A percentile compares a stretch with the other conserved stretches of the same genome.
phyloP scores from a whole-genome alignment of 1,140 invertebrate species.

The Drosophila truncata region DNA sequence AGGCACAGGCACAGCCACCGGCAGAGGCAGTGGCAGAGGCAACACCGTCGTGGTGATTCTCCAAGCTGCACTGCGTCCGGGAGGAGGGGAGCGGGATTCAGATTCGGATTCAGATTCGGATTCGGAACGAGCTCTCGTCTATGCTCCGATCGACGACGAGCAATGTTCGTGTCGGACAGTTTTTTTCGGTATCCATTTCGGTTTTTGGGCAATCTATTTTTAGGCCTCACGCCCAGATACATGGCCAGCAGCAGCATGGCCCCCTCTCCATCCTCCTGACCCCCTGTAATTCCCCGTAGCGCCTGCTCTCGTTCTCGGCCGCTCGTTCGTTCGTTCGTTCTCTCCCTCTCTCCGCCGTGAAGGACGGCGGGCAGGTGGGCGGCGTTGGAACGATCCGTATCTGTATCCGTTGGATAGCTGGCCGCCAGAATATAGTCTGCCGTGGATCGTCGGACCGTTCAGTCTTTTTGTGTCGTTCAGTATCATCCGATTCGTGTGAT shows the following conservation, averaged over 20 bases:
- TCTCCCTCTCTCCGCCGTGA: conserved; percentile 12
- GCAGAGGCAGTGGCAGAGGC: no score
- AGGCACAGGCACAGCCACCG: conserved; percentile 3
- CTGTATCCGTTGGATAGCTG: conserved; percentile 69
- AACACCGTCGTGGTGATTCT: conserved; percentile 29
- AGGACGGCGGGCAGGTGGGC: conserved; percentile 79
- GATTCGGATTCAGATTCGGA: conserved; percentile 25
- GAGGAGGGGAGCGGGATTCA: conserved; percentile 25
- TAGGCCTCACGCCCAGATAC: conserved; percentile 75
- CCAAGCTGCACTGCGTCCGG: conserved; percentile 37
- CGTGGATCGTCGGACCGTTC: conserved; percentile 86
- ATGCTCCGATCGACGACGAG: conserved; percentile 14
- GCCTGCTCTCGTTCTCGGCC: conserved; percentile 4
- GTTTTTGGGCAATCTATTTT: conserved; percentile 74
- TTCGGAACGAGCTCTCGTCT: background rate
- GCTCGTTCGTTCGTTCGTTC: conserved; percentile 5
- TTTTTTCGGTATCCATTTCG: conserved; percentile 79
- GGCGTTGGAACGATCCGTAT: conserved; percentile 59
- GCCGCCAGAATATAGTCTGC: conserved; percentile 85
- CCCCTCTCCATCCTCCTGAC: background rate
- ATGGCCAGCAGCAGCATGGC: conserved; percentile 54
- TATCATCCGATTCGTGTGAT: conserved; percentile 83
- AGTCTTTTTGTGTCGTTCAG: conserved; percentile 85
- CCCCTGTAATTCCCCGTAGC: background rate
- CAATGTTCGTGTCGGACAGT: conserved; percentile 18